Conservation (phyloP, 2,797 vertebrate genomes). For the Sebastes minor region DNA sequence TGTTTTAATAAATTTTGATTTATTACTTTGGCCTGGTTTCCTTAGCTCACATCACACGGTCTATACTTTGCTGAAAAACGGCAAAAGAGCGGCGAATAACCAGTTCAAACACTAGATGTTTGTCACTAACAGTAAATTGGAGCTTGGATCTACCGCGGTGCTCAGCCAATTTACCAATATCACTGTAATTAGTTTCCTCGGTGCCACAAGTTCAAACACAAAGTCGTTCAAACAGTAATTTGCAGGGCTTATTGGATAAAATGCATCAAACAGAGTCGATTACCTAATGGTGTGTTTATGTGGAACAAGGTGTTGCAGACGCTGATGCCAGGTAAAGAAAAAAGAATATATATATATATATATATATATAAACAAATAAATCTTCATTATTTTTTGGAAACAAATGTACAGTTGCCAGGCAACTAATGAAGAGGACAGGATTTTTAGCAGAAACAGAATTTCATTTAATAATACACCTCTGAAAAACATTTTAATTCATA, state of each 20-base stretch:
- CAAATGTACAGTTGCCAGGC: conserved; percentile 49
- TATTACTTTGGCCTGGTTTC: not conserved
- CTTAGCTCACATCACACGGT: not conserved
- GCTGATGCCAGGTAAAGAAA: conserved; percentile 20
- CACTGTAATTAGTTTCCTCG: conserved; percentile 27
- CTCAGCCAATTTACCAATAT: conserved; percentile 4
- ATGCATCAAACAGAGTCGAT: conserved; percentile 15
- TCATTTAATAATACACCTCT: conserved; percentile 17
- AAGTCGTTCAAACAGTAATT: conserved; percentile 19
- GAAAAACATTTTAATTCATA: conserved; percentile 32
- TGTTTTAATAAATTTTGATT: conserved; percentile 14
- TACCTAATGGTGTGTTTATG: not conserved
- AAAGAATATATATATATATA: not conserved
- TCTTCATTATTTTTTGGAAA: conserved; percentile 10
- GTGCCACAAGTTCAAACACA: conserved; percentile 28
- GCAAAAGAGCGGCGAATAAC: not conserved
- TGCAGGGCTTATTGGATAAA: conserved; percentile 17
- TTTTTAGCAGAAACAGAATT: conserved; percentile 19
- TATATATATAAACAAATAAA: conserved; percentile 16
- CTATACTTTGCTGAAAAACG: not conserved
- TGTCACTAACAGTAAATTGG: not conserved
- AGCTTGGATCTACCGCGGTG: not conserved
- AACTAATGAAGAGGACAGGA: conserved; percentile 45
- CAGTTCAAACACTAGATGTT: not conserved
- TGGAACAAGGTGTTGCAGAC: conserved; percentile 25